Conservation (phyloP, 2,113 vertebrate genomes). For the Cebidichthys violaceus region DNA sequence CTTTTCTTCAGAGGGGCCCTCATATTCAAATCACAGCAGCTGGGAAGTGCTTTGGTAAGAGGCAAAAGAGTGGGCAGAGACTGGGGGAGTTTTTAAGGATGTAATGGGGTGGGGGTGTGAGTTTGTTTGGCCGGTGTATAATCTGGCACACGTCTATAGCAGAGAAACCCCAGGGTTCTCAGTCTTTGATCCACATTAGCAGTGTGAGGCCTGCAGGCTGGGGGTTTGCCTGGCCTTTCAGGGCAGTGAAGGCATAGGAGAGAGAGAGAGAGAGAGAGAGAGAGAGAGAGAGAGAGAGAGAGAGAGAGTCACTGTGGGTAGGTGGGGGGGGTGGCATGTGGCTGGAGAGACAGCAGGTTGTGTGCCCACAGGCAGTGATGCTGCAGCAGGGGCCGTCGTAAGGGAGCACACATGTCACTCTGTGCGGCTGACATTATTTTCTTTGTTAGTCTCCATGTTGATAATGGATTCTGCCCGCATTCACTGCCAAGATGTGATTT, state of each 20-base stretch:
- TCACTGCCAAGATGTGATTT: slow-evolving; percentile 66
- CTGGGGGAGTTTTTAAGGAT: slow-evolving; percentile 67
- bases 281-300: slow-evolving; percentile 14
- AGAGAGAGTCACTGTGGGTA: slow-evolving; percentile 17
- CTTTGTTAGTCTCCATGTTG: slow-evolving; percentile 67
- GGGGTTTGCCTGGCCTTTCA: slow-evolving; percentile 45
- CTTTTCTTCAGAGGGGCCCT: slow-evolving; percentile 76
- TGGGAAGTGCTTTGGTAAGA: slow-evolving; percentile 75
- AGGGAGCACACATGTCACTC: slow-evolving; percentile 66
- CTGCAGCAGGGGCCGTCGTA: slow-evolving; percentile 55
- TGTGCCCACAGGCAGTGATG: slow-evolving; percentile 64
- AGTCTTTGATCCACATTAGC: slow-evolving; percentile 58
- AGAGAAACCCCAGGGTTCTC: slow-evolving; percentile 60
- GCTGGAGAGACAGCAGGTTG: slow-evolving; percentile 74
- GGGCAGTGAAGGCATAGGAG: slow-evolving; percentile 35
- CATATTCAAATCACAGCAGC: slow-evolving; percentile 79
- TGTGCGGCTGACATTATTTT: slow-evolving; percentile 56
- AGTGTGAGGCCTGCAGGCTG: slow-evolving; percentile 45
- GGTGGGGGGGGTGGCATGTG: slow-evolving; percentile 60
- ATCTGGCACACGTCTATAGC: slow-evolving; percentile 78
- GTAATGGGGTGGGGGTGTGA: slow-evolving; percentile 47
- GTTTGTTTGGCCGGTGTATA: slow-evolving; percentile 67
- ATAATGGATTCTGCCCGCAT: slow-evolving; percentile 61
- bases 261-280: slow-evolving; percentile 11
- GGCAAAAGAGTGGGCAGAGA: slow-evolving; percentile 59